Evolutionary conservation across 23 tunicate species (phyloP).

Genomic region (Corella eumyota): DNA sequence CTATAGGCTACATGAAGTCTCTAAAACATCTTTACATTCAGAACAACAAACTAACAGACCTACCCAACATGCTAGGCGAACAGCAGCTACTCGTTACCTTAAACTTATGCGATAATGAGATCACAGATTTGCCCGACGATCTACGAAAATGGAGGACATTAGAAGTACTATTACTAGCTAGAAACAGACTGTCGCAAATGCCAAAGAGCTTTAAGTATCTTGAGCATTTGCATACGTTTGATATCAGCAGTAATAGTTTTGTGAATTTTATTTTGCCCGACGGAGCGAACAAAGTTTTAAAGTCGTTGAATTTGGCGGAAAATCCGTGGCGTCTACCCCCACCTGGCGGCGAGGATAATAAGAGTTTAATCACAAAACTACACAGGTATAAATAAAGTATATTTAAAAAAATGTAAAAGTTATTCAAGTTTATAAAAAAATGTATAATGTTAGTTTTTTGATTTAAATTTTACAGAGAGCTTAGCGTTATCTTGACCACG

Average conservation of each 20-base stretch:
- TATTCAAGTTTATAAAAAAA: not conserved
- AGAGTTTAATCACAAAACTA: conserved; percentile 65
- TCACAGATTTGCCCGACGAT: conserved; percentile 69
- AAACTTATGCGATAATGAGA: conserved; percentile 50
- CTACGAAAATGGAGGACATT: conserved; percentile 71
- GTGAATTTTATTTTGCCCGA: conserved; percentile 33
- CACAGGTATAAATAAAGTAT: conserved; percentile 24
- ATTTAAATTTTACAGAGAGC: conserved; percentile 69
- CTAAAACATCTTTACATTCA: conserved; percentile 60
- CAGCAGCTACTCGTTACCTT: conserved; percentile 58
- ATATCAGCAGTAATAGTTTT: conserved; percentile 48
- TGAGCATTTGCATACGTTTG: conserved; percentile 56
- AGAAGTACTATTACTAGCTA: conserved; percentile 31
- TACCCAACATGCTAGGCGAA: conserved; percentile 60
- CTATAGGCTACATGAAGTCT: conserved; percentile 61
- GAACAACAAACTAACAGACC: conserved; percentile 44
- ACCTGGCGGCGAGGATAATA: conserved; percentile 63
- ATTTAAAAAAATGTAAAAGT: not conserved
- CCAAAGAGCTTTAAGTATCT: conserved; percentile 74
- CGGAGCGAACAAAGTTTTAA: conserved; percentile 20
- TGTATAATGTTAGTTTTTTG: not conserved
- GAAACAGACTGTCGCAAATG: conserved; percentile 50
- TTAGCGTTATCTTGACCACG: conserved; percentile 24
- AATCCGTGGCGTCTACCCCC: conserved; percentile 94
- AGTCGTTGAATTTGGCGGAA: conserved; percentile 23